Evolutionary conservation across 2,888 invertebrate species (phyloP), one percentile per base, ranked within the genome.

Genomic region (Mantis religiosa): DNA sequence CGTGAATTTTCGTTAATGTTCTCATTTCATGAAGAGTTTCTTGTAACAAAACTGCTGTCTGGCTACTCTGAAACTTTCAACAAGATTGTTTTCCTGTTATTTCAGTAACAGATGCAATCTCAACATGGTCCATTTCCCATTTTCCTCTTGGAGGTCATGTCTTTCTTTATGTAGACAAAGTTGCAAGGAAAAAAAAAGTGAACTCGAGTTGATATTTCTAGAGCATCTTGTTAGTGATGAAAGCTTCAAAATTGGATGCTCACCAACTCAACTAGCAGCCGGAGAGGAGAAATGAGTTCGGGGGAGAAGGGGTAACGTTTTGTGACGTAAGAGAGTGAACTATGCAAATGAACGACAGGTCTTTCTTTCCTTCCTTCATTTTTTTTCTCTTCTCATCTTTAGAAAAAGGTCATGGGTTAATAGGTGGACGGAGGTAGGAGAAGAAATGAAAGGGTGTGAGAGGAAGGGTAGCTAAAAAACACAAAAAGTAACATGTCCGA

Each of bases 391-490:
- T 85, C 27, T 85, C 85, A 9, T 20, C 34, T 27, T 47, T 86
- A 71, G 30, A 20, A 25, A 87, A 87, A 87, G 87, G 87, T 87
- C 87, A 28, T 82, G 82, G 87, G 87, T 87, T 87, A 87, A 41
- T 41, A 82, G 54, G 82, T 71, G 34, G 28, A n/a, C 82, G 12
- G n/a, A 34, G 82, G 82, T 8, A 30, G 85, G 41, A 30, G 86
- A 4, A 8, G 86, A 71, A 71, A 71, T 15, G 54, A 15, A 7
- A 34, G 41, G 41, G 54, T 71, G 54, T 71, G 54, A 20, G 20
- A 71, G 54, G 20, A 71, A 20, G 54, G 54, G 54, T 71, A 71
- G 54, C 25, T 71, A 71, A 71, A 71, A 71, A 71, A 71, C 9
- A 20, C 54, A 71, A 20, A 71, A 71, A 71, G 25, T 71, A 71